Evolutionary conservation across 2,888 invertebrate genomes (phyloP).

Genomic region (Erebia aethiops): DNA sequence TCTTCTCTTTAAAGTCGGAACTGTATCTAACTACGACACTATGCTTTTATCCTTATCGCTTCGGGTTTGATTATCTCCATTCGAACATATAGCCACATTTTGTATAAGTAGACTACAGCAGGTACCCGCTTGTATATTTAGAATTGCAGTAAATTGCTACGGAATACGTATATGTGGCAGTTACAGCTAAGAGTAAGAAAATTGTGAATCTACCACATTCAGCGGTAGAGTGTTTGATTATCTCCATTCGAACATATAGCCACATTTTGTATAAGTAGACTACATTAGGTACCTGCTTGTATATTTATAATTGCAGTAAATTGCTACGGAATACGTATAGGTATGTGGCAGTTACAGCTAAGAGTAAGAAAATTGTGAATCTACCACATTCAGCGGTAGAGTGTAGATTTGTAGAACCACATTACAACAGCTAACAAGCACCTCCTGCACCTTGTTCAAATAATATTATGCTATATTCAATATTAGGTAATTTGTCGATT

Average conservation of each 20-base stretch:
- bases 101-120: not conserved
- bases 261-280: not conserved
- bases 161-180: too few species aligned
- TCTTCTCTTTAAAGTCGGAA: constrained; percentile 57
- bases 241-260: constrained; percentile 36
- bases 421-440: too few species aligned
- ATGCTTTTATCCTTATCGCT: constrained; percentile 74
- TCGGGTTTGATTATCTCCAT: constrained; percentile 38
- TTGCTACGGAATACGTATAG: not conserved
- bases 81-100: constrained; percentile 30
- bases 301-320: not conserved
- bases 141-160: not conserved
- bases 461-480: too few species aligned
- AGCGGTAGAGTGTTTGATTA: too few species aligned
- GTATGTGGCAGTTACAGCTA: too few species aligned
- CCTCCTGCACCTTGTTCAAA: too few species aligned
- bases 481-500: too few species aligned
- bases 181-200: not conserved
- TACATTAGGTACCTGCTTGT: not conserved
- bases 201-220: not conserved
- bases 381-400: not conserved
- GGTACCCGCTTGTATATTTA: not conserved
- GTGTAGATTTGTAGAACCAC: not conserved
- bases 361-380: not conserved
- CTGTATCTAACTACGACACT: constrained; percentile 61